A percentile compares a stretch with the other conserved stretches of the same genome.
Conservation (phyloP, 37 sponge, comb jelly and placozoan species). For the Axinella damicornis region DNA sequence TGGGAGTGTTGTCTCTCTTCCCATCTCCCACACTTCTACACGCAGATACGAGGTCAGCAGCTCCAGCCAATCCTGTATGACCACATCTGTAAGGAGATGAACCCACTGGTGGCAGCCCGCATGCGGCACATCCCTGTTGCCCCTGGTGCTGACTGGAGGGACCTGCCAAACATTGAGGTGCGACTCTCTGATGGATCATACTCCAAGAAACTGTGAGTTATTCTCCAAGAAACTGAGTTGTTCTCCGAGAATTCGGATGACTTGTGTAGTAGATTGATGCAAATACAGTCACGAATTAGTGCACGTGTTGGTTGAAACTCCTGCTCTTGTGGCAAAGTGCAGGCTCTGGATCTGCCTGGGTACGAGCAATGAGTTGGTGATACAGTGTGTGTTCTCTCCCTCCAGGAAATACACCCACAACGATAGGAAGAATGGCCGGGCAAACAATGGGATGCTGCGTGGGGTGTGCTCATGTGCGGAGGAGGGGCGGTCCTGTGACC, state of each 20-base stretch:
- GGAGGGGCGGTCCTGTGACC: conserved; percentile 81
- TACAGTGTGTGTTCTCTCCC: neutral
- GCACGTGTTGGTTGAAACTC: too few species aligned
- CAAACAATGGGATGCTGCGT: conserved; percentile 56
- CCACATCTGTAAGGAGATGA: conserved; percentile 98
- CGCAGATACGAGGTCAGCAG: conserved; percentile 72
- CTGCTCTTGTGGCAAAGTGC: too few species aligned
- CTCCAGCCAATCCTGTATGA: conserved; percentile 80
- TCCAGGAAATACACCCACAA: conserved; percentile 83
- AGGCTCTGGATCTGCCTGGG: too few species aligned
- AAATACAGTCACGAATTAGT: too few species aligned
- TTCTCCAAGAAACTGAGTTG: neutral
- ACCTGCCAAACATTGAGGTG: conserved; percentile 86
- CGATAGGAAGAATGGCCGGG: conserved; percentile 75
- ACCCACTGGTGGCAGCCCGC: conserved; percentile 85
- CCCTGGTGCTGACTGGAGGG: conserved; percentile 96
- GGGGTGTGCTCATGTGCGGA: conserved; percentile 88
- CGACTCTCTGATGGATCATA: conserved; percentile 85
- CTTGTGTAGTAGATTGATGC: too few species aligned
- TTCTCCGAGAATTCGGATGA: neutral
- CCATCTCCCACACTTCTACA: too few species aligned
- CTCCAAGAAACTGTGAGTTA: conserved; percentile 81
- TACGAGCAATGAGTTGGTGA: too few species aligned
- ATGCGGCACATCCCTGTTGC: conserved; percentile 86
- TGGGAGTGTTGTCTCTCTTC: too few species aligned